These are phyloP conservation scores for Microctenopoma lineatum DNA, from an alignment of 2,797 vertebrate species.

Conservation along the genomic window DNA sequence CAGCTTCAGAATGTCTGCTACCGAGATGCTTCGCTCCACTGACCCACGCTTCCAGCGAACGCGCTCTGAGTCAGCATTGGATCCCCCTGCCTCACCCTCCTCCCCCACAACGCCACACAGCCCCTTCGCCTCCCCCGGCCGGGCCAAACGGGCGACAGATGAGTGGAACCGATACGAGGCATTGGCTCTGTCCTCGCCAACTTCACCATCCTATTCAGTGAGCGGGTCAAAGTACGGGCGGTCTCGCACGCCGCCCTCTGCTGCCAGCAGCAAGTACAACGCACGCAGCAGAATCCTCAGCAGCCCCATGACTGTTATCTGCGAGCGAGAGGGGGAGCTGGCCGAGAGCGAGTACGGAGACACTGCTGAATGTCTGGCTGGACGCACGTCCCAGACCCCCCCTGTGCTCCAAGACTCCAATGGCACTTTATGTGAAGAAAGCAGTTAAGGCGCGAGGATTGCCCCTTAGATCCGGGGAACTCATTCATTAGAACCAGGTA, in stretches of 20 bases:
- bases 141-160: slow-evolving; percentile 84
- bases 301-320: slow-evolving; percentile 98
- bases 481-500: slow-evolving; percentile 28
- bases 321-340: slow-evolving; percentile 92
- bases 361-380: slow-evolving; percentile 37
- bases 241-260: slow-evolving; percentile 93
- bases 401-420: slow-evolving; percentile 71
- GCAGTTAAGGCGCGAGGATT: slow-evolving; percentile 73
- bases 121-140: slow-evolving; percentile 85
- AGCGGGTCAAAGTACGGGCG: slow-evolving; percentile 88
- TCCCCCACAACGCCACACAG: slow-evolving; percentile 72
- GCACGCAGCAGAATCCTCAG: slow-evolving; percentile 94
- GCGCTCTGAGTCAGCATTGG: slow-evolving; percentile 78
- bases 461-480: slow-evolving; percentile 43
- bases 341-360: slow-evolving; percentile 74
- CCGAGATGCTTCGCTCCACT: slow-evolving; percentile 95
- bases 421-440: slow-evolving; percentile 81
- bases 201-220: slow-evolving; percentile 84
- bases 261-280: slow-evolving; percentile 97
- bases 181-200: slow-evolving; percentile 85
- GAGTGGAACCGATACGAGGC: slow-evolving; percentile 92
- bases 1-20: slow-evolving; percentile 94
- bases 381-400: slow-evolving; percentile 39
- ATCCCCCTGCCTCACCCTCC: slow-evolving; percentile 65
- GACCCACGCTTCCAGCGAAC: slow-evolving; percentile 91